Conservation (phyloP, 2,888 invertebrate genomes). For the Herminia tarsipennalis region DNA sequence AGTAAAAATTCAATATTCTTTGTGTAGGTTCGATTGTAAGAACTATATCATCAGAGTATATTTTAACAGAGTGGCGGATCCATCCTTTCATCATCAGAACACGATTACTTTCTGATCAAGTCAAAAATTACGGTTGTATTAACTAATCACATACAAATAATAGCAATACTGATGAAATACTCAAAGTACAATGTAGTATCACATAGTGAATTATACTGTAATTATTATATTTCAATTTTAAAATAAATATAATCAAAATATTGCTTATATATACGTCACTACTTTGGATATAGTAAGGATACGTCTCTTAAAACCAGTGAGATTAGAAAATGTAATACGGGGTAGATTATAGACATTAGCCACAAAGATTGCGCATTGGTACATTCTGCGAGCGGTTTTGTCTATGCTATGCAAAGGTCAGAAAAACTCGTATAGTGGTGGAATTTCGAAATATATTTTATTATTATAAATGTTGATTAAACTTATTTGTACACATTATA, state of each 20-base stretch:
- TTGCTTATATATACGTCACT: constrained; percentile 33
- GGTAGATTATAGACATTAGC: not conserved
- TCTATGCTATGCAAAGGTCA: no score
- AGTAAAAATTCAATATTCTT: no score
- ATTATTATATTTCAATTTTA: constrained; percentile 30
- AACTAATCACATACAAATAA: constrained; percentile 46
- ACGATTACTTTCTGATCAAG: constrained; percentile 28
- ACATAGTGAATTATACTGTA: constrained; percentile 41
- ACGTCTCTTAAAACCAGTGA: constrained; percentile 12
- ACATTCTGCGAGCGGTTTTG: no score
- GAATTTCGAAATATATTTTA: no score
- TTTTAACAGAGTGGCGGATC: no score
- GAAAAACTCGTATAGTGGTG: no score
- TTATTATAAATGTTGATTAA: no score
- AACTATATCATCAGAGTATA: no score
- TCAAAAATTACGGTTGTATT: constrained; percentile 39
- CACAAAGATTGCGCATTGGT: no score
- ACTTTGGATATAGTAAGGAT: constrained; percentile 16
- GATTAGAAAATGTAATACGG: not conserved
- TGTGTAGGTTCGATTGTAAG: no score
- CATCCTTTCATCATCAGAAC: no score
- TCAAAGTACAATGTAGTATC: constrained; percentile 62
- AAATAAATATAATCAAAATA: constrained; percentile 29
- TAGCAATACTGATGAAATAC: constrained; percentile 63
- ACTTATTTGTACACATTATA: no score